Evolutionary conservation across 2,888 invertebrate species (phyloP).

Genomic region (Resseliella maxima): DNA sequence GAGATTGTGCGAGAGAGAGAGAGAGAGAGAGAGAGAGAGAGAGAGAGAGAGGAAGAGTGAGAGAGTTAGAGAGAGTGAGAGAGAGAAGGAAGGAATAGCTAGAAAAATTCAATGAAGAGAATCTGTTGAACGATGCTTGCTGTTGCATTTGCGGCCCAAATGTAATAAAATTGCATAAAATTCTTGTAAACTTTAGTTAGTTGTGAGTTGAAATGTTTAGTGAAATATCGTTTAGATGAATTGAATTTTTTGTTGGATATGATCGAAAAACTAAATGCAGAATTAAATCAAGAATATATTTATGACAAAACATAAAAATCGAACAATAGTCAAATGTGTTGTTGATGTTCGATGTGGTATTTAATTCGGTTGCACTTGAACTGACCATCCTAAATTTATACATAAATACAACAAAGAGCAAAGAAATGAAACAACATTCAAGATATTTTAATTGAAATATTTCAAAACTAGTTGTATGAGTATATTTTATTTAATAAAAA

Average conservation of each 20-base stretch:
- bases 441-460: conserved; percentile 2
- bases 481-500: background rate
- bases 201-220: conserved; percentile 3
- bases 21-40: too few species aligned
- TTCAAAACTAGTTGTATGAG: conserved; percentile 24
- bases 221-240: background rate
- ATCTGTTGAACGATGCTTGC: background rate
- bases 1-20: too few species aligned
- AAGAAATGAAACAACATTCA: background rate
- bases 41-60: too few species aligned
- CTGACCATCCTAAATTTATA: background rate
- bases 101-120: background rate
- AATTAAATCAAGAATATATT: background rate
- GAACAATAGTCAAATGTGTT: too few species aligned
- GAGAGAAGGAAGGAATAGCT: background rate
- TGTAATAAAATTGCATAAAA: background rate
- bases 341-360: too few species aligned
- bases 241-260: background rate
- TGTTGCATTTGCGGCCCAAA: background rate
- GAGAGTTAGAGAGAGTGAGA: too few species aligned
- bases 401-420: background rate
- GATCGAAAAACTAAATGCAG: background rate
- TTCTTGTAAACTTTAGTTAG: background rate
- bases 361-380: too few species aligned
- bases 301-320: too few species aligned